These are phyloP conservation scores for Odontophorus gujanensis DNA, from an alignment of 2,113 vertebrate genomes.

Conservation along the genomic window DNA sequence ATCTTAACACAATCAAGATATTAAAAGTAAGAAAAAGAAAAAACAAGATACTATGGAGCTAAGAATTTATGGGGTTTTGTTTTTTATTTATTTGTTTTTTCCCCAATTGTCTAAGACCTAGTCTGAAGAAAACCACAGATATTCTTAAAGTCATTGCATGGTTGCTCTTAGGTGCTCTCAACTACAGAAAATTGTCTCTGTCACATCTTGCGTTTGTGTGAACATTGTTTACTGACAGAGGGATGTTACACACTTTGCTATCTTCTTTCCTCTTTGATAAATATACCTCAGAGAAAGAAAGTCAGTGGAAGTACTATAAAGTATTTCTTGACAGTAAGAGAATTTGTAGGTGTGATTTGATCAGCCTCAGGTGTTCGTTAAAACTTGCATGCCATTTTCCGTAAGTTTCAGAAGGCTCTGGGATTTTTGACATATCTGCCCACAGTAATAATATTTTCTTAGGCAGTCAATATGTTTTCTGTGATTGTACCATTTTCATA, in stretches of 20 bases:
- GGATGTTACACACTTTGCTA: not conserved
- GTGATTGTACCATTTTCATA: not conserved
- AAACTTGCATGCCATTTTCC: not conserved
- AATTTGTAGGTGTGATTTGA: not conserved
- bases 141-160: not conserved
- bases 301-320: not conserved
- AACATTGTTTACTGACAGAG: not conserved
- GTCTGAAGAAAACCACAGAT: too few species aligned
- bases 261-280: not conserved
- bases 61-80: not conserved
- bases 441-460: not conserved
- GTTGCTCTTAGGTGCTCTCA: not conserved
- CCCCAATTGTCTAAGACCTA: too few species aligned
- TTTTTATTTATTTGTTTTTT: too few species aligned
- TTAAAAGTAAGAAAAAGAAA: not conserved
- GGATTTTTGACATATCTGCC: not conserved
- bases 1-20: not conserved
- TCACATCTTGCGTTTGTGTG: not conserved
- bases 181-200: not conserved
- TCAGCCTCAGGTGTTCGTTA: too few species aligned
- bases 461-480: not conserved
- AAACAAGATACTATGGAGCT: accelerated
- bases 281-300: not conserved
- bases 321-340: not conserved
- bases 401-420: not conserved